phyloP scores from a whole-genome alignment of 2,888 invertebrate genomes.

The Pterostichus madidus region DNA sequence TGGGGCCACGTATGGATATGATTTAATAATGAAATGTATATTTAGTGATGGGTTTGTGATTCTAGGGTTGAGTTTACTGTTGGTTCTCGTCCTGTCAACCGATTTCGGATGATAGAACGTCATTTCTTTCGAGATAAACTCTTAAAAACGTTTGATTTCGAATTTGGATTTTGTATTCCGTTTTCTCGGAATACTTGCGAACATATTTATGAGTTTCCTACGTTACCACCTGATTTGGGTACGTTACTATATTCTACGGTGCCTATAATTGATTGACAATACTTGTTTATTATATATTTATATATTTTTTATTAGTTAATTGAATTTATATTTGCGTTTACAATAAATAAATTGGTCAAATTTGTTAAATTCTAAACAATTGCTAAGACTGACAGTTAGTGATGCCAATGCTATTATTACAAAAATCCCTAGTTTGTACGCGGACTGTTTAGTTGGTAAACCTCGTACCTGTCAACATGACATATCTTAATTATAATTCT shows the following conservation, averaged over 20 bases:
- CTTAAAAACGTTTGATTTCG: conserved; percentile 98
- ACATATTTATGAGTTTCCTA: conserved; percentile 99
- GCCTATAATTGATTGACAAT: no score
- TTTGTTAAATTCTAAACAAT: no score
- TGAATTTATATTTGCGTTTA: no score
- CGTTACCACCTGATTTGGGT: conserved; percentile 92
- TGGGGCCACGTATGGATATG: conserved; percentile 90
- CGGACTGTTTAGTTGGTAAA: no score
- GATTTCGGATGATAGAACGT: conserved; percentile 98
- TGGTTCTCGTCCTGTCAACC: conserved; percentile 93
- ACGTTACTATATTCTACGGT: neutral
- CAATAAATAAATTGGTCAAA: no score
- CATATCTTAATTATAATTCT: no score
- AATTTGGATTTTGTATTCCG: conserved; percentile 99
- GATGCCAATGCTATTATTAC: no score
- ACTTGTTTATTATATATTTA: no score
- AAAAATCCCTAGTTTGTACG: no score
- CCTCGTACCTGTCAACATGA: no score
- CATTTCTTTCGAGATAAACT: conserved; percentile 96
- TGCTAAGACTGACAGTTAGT: no score
- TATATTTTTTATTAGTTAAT: no score
- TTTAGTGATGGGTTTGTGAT: conserved; percentile 58
- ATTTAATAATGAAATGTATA: neutral
- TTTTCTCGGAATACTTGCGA: conserved; percentile 98
- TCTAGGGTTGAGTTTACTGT: conserved; percentile 97